Evolutionary conservation across 1,140 invertebrate genomes (phyloP), one percentile per base, ranked within the genome.

Genomic region (Antheraea mylitta): DNA sequence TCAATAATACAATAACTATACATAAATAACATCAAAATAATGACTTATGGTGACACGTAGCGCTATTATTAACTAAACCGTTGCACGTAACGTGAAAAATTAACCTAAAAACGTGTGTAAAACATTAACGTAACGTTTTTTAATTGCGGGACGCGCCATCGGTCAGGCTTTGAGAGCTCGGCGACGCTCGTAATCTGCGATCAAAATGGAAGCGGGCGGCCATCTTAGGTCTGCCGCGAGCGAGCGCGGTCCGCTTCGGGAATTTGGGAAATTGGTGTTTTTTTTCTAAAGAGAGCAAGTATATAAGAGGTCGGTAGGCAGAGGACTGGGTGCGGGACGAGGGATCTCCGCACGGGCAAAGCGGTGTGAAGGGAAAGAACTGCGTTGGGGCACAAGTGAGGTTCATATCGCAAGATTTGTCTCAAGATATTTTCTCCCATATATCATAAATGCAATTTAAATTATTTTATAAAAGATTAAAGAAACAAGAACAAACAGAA

Each of bases 241-340:
- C 86, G 89, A 90, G 81, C 79, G 84, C 85, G 80, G 82, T 78
- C 80, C 83, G 85, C 81, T 76, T 86, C 82, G 87, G 84, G 89
- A 91, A 91, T 91, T 91, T 91, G 88, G 88, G 86, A 90, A 91
- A 91, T 90, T 90, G 87, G 83, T 90, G 86, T 89, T 90, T 91
- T 91, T 89, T 88, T 89, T 91, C 82, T 89, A 88, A 90, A 89
- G 85, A 89, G 86, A 87, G 83, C 86, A 30, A 90, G 85, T 90
- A 89, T 91, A 91, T 88, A 90, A 89, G 86, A 91, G 88, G 89
- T 87, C 82, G 88, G 85, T 87, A 82, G 85, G 82, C 85, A 85
- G 82, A 81, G 81, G 80, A 84, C 80, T 79, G 78, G 70, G 67
- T 69, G 69, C 18, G 72, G 30, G 75, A 78, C 81, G 75, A 70